phyloP scores from a whole-genome alignment of 2,888 invertebrate genomes.

The Heliconius aoede region DNA sequence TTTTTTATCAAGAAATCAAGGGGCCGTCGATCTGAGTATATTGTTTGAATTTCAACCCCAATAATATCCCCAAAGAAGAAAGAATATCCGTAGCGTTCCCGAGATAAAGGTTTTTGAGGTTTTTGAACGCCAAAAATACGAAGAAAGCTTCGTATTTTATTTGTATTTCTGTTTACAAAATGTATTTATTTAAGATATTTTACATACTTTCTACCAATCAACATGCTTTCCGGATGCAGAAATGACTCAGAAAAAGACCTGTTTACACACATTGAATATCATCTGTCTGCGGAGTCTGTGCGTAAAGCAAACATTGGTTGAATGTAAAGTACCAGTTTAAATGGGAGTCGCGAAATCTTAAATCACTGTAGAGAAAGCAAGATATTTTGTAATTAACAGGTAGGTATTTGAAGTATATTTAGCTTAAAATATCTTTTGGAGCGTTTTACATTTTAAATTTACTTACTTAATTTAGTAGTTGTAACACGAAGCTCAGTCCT shows the following conservation, averaged over 20 bases:
- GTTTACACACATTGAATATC: constrained; percentile 27
- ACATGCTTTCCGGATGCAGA: constrained; percentile 33
- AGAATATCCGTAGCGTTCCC: no score
- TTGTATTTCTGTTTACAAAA: neutral
- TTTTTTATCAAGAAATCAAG: no score
- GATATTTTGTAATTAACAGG: constrained; percentile 7
- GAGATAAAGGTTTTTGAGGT: no score
- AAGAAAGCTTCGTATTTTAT: neutral
- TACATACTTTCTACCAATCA: constrained; percentile 35
- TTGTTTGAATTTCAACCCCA: no score
- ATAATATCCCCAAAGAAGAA: no score
- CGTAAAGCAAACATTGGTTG: neutral
- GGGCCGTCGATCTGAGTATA: no score
- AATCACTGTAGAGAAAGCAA: constrained; percentile 18
- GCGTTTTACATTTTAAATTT: no score
- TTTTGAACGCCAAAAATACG: no score
- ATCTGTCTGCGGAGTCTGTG: constrained; percentile 30
- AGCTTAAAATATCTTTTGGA: no score
- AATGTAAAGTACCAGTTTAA: constrained; percentile 24
- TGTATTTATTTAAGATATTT: constrained; percentile 2
- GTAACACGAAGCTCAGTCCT: no score
- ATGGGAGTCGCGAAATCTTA: constrained; percentile 8
- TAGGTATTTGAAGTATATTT: no score
- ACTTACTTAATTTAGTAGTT: no score
- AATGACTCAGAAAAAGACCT: constrained; percentile 16